phyloP scores from a whole-genome alignment of 37 sponge, comb jelly and placozoan species.

The Cladorhizidae sp. region DNA sequence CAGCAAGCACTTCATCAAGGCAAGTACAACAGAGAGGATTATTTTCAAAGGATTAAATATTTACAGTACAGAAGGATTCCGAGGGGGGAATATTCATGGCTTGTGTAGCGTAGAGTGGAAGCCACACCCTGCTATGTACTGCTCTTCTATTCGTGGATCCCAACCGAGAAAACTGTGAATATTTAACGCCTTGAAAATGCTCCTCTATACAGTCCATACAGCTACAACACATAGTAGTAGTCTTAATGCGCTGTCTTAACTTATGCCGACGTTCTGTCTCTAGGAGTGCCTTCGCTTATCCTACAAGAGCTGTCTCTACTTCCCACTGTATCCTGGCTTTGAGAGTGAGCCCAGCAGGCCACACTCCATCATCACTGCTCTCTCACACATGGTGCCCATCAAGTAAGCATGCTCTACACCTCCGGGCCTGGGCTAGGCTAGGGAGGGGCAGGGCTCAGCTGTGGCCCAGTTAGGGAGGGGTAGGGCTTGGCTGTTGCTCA shows the following conservation, averaged over 20 bases:
- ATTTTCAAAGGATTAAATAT: not conserved
- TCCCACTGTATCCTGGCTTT: slow-evolving; percentile 45
- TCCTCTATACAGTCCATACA: not conserved
- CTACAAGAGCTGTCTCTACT: slow-evolving; percentile 79
- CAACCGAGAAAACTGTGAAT: no score
- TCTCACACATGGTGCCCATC: slow-evolving; percentile 71
- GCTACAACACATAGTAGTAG: not conserved
- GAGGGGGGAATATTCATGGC: not conserved
- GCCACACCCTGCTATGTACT: no score
- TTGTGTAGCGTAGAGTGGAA: no score
- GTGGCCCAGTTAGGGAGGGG: not conserved
- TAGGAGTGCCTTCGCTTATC: slow-evolving; percentile 80
- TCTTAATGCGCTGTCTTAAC: not conserved
- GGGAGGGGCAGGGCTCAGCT: not conserved
- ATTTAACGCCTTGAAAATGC: no score
- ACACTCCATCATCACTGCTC: slow-evolving; percentile 59
- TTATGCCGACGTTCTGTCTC: not conserved
- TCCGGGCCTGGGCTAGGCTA: no score
- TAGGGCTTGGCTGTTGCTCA: not conserved
- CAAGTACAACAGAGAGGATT: slow-evolving; percentile 1
- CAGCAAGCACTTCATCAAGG: slow-evolving; percentile 88
- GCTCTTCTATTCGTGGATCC: no score
- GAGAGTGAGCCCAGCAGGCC: slow-evolving; percentile 15
- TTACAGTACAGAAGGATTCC: no score
- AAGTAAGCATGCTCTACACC: slow-evolving; percentile 5